These are phyloP conservation scores for Euthynnus affinis DNA, from an alignment of 2,797 vertebrate species.

Conservation along the genomic window DNA sequence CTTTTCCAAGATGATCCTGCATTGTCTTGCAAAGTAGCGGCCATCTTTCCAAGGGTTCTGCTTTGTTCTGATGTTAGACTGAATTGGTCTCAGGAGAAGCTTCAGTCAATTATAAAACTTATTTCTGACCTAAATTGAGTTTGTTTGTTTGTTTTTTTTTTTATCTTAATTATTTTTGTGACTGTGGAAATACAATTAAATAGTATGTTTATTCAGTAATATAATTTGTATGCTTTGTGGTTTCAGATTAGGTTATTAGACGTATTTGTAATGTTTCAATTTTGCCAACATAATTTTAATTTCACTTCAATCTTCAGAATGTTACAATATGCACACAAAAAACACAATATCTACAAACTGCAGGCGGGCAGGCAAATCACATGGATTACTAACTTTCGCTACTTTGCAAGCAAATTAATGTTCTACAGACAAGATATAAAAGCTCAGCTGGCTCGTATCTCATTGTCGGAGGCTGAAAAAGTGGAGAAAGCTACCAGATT, in stretches of 20 bases:
- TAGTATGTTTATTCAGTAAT: conserved; percentile 14
- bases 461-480: neutral
- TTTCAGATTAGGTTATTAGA: conserved; percentile 30
- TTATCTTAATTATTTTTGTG: neutral
- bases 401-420: neutral
- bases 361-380: neutral
- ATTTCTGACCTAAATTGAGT: conserved; percentile 3
- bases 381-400: neutral
- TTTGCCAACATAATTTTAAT: neutral
- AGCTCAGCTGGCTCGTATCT: neutral
- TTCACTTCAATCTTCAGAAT: neutral
- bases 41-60: conserved; percentile 59
- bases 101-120: conserved; percentile 22
- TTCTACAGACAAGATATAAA: neutral
- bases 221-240: neutral
- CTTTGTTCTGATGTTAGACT: conserved; percentile 57
- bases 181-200: neutral
- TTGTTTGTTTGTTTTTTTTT: conserved; percentile 11
- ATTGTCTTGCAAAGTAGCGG: conserved; percentile 76
- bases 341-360: conserved; percentile 5
- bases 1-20: conserved; percentile 72
- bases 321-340: neutral
- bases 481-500: neutral
- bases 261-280: neutral
- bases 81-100: conserved; percentile 41